phyloP scores from a whole-genome alignment of 2,113 vertebrate genomes.

The Ptilorrhoa leucosticta region DNA sequence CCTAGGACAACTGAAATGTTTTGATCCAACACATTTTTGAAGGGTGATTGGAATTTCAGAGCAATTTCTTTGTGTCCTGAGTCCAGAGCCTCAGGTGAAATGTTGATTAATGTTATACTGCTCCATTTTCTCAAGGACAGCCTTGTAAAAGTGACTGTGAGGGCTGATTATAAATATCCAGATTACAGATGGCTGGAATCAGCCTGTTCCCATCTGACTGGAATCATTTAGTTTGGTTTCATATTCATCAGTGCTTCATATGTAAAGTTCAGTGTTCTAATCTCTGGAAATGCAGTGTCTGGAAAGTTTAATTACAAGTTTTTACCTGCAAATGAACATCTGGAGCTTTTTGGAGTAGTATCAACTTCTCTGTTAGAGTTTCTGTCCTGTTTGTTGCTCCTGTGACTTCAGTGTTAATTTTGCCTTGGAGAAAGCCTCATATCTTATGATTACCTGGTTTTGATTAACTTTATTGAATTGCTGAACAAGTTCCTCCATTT shows the following conservation, averaged over 20 bases:
- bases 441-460: not conserved
- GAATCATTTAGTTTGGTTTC: not conserved
- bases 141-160: not conserved
- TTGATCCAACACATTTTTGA: not conserved
- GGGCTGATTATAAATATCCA: not conserved
- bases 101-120: not conserved
- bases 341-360: not conserved
- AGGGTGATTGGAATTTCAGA: not conserved
- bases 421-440: not conserved
- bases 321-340: not conserved
- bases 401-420: not conserved
- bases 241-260: not conserved
- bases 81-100: not conserved
- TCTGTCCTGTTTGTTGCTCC: not conserved
- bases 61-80: not conserved
- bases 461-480: conserved; percentile 31
- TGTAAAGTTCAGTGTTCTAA: not conserved
- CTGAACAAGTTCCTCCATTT: conserved; percentile 21
- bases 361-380: not conserved
- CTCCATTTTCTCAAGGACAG: not conserved
- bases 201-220: not conserved
- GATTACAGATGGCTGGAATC: not conserved
- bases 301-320: not conserved
- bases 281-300: not conserved
- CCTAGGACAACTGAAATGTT: accelerated